Evolutionary conservation across 2,113 vertebrate species (phyloP), one percentile per base, ranked within the genome.

Genomic region (Pituophis catenifer): DNA sequence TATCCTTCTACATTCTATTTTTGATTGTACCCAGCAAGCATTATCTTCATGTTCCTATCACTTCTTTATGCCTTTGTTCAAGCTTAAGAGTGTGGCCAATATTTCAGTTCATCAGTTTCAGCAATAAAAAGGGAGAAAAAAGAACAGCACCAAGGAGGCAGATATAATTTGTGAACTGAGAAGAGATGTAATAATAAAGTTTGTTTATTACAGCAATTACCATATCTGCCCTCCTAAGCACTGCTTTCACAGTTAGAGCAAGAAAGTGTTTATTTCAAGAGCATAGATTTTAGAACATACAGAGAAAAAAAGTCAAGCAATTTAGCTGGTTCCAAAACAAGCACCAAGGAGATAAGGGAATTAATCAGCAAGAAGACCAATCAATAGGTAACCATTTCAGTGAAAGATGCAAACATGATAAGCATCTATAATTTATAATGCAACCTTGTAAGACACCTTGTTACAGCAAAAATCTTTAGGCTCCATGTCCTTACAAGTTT

Each of bases 191-290:
- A 21, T 93, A 91, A 12, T 91, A 93, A 96, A 95, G 86, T 94
- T 55, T 86, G 70, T 97, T 98, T 97, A 97, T 97, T 97, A 89
- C 95, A 92, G 95, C 96, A 96, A 96, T 97, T 96, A 96, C 95
- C 52, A 1, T 86, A 91, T 95, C 95, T 95, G 97, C 94, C 59
- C 93, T 96, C 92, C 94, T 50, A 58, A 8, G 87, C 89, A 23
- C 38, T 75, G 94, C 95, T 95, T 92, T 48, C 86, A 3, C 95
- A 91, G 95, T 50, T 11, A 29, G 93, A 93, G 93, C 26, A 33
- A 94, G 90, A 91, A 96, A 94, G 94, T 93, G 96, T 95, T 97
- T 94, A 93, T 91, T 97, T 95, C 95, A 44, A 95, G 95, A 91
- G 94, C 96, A 90, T 59, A 87, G 96, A 94, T 87, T 54, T 93